Conservation (phyloP, 1,140 invertebrate species). For the Bombus superbus region DNA sequence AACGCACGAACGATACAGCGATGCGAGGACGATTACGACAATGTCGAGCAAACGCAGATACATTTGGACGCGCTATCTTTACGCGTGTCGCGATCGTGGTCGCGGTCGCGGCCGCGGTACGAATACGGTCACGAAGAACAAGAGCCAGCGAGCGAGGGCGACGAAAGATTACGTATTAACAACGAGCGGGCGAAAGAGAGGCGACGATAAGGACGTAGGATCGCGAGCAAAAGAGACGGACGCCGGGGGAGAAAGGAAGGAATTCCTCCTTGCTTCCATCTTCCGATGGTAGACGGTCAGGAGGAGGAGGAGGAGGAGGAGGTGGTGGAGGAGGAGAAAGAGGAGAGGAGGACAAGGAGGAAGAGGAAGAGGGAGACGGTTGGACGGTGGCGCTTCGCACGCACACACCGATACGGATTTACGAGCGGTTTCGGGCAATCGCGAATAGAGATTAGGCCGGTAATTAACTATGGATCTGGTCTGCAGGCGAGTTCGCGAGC, state of each 20-base stretch:
- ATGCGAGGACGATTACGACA: background rate
- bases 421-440: slow-evolving; percentile 83
- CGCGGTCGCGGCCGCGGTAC: background rate
- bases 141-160: background rate
- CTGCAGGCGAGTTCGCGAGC: slow-evolving; percentile 77
- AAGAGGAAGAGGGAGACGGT: background rate
- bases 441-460: slow-evolving; percentile 83
- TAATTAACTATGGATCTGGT: slow-evolving; percentile 83
- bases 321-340: background rate
- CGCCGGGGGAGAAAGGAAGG: background rate
- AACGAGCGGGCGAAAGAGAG: background rate
- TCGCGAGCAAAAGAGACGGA: background rate
- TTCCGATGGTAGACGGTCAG: background rate
- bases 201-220: background rate
- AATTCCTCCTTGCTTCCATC: background rate
- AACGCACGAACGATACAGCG: too few relatives aligned
- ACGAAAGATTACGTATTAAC: background rate
- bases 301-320: background rate
- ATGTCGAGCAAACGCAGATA: background rate
- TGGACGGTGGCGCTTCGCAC: slow-evolving; percentile 60
- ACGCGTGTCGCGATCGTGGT: slow-evolving; percentile 39
- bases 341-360: background rate
- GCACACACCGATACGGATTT: slow-evolving; percentile 82
- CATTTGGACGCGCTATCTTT: slow-evolving; percentile 13
- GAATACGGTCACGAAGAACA: slow-evolving; percentile 42